These are phyloP conservation scores for Lobophora halterata DNA, from an alignment of 2,888 invertebrate genomes.

Conservation along the genomic window DNA sequence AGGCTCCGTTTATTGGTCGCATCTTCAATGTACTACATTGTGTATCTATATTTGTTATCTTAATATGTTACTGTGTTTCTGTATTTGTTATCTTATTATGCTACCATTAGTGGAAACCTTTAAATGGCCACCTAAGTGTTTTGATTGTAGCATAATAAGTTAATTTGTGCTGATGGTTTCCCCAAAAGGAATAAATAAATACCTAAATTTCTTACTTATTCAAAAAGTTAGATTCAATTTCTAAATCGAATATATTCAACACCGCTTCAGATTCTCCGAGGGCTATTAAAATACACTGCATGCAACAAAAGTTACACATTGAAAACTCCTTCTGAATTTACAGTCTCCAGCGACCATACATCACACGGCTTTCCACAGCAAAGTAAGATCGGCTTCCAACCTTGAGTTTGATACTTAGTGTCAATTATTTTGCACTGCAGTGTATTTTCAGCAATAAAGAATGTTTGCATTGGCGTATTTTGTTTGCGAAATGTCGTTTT, in stretches of 20 bases:
- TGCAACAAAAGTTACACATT: slow-evolving; percentile 25
- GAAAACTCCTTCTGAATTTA: slow-evolving; percentile 23
- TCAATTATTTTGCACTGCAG: slow-evolving; percentile 23
- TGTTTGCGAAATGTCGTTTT: slow-evolving; percentile 1
- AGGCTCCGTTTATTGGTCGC: too few species aligned
- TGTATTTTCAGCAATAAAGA: slow-evolving; percentile 14
- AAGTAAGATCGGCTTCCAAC: slow-evolving; percentile 13
- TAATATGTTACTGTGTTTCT: too few species aligned
- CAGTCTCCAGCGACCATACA: slow-evolving; percentile 21
- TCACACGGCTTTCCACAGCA: slow-evolving; percentile 19
- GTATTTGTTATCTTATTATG: too few species aligned
- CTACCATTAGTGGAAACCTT: too few species aligned
- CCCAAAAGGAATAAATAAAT: not conserved
- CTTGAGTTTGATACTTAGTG: slow-evolving; percentile 19
- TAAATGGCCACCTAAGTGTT: too few species aligned
- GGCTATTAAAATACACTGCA: slow-evolving; percentile 31
- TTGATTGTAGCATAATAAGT: too few species aligned
- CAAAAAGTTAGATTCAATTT: slow-evolving; percentile 21
- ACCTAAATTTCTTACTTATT: slow-evolving; percentile 8
- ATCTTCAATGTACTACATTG: too few species aligned
- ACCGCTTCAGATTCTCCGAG: slow-evolving; percentile 24
- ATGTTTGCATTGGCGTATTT: not conserved
- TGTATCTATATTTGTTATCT: too few species aligned
- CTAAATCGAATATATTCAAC: slow-evolving; percentile 28
- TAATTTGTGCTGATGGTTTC: not conserved